Evolutionary conservation across 1,140 invertebrate species (phyloP).

Genomic region (Drosophila prosaltans): DNA sequence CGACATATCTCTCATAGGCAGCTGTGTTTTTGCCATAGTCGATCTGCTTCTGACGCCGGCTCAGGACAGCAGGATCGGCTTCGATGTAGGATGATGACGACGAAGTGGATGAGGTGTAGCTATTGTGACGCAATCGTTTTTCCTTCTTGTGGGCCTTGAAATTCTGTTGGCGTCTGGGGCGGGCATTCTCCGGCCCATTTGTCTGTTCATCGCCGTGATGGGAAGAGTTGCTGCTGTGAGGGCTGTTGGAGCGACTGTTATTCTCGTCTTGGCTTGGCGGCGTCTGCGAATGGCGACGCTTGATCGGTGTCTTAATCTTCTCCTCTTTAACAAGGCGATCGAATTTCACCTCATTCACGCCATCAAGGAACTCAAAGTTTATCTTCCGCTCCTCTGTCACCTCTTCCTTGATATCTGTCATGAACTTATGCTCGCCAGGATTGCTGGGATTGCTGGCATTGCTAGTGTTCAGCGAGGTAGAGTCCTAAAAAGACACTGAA

Average conservation of each 20-base stretch:
- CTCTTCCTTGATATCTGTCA: conserved; percentile 27
- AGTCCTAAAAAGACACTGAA: conserved; percentile 32
- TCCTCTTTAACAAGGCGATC: conserved; percentile 78
- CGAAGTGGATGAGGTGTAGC: conserved; percentile 69
- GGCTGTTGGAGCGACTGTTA: conserved; percentile 70
- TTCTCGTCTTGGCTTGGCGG: conserved; percentile 60
- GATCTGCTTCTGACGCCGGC: conserved; percentile 95
- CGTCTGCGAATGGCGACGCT: conserved; percentile 72
- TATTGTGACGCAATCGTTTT: conserved; percentile 69
- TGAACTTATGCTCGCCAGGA: conserved; percentile 34
- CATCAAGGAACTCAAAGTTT: conserved; percentile 72
- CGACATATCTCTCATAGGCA: conserved; percentile 92
- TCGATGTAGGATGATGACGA: conserved; percentile 85
- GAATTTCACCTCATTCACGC: conserved; percentile 77
- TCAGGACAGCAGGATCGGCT: conserved; percentile 88
- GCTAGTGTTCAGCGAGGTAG: conserved; percentile 66
- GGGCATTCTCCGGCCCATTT: conserved; percentile 11
- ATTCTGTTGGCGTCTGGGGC: background rate
- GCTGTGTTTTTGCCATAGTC: conserved; percentile 97
- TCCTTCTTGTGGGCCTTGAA: conserved; percentile 60
- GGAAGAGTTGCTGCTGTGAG: conserved; percentile 62
- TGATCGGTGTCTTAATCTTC: conserved; percentile 82
- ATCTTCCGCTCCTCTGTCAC: conserved; percentile 54
- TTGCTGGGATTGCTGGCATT: conserved; percentile 46
- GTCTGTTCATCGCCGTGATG: conserved; percentile 33